Base-by-base conservation (phyloP, 37 sponge, comb jelly and placozoan species). In the Amphimedon queenslandica region DNA sequence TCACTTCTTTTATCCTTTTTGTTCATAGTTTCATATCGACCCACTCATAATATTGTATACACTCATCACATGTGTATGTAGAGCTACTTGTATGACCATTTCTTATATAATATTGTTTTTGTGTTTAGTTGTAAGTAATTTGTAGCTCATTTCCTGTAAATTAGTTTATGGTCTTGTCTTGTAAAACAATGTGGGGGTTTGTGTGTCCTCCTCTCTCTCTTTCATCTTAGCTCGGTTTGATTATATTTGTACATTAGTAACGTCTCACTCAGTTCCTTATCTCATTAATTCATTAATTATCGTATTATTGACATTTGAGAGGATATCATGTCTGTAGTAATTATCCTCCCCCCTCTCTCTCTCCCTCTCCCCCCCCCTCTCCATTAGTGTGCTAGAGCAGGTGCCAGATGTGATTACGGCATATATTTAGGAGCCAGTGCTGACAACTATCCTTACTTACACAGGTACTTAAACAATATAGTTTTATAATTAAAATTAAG, bases 321-420 rank as follows among this genome's bases (percentile, higher is more conserved):
- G 13, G n/a, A 20, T 63, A 10, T 23, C 11, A 8, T 29, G 11
- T 63, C 6, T 27, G 13, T 31, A 63, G 10, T 63, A 63, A 10
- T 20, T 53, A 21, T 53, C 20, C 20, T 16, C 16, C 20, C 20
- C 20, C 18, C 20, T 21, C 55, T 72, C 34, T 56, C 6, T 55
- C 18, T 24, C 55, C 11, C 5, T 28, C 1, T 38, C 41, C 34
- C 39, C 30, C 57, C 21, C 31, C 53, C 8, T 47, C 8, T 47
- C 13, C 8, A 18, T 8, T 58, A 95, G 96, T 81, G 80, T 88
- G 83, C 93, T 4, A 66, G 74, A 23, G 40, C 34, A 30, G 86
- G 90, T 58, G 96, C 96, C 23, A 55, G 82, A 37, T 98, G 99
- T 80, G 99, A 98, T 77, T 98, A 88, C 71, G 93, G 92, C 1